Evolutionary conservation across 1,140 invertebrate species (phyloP).

Genomic region (Tenebrio molitor): DNA sequence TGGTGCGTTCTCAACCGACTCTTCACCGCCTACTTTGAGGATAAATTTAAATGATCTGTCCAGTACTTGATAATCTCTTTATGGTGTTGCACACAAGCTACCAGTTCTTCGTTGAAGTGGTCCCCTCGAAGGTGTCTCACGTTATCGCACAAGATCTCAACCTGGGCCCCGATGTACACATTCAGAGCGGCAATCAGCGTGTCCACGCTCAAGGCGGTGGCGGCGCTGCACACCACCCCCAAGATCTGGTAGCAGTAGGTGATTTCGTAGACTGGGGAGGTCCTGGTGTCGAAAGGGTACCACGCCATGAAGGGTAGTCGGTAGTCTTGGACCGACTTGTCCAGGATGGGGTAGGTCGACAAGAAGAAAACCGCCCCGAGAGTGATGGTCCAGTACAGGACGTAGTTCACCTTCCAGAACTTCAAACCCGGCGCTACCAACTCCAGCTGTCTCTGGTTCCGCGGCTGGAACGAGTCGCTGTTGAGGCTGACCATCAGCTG

Average conservation of each 20-base stretch:
- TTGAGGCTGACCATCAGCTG: conserved; percentile 9
- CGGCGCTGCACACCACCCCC: neutral
- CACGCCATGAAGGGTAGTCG: conserved; percentile 17
- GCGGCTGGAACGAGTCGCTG: neutral
- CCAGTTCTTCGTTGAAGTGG: no score
- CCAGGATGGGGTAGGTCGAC: conserved; percentile 11
- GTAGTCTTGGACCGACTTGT: neutral
- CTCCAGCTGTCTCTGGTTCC: neutral
- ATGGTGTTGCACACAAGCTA: neutral
- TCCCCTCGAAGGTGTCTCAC: no score
- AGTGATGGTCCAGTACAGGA: neutral
- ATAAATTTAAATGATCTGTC: no score
- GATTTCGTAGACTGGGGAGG: conserved; percentile 3
- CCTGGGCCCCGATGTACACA: conserved; percentile 1
- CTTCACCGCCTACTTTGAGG: no score
- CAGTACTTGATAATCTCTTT: conserved; percentile 4
- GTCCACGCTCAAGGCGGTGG: neutral
- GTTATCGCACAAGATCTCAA: conserved; percentile 8
- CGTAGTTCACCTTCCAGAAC: neutral
- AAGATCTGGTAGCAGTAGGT: conserved; percentile 25
- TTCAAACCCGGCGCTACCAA: neutral
- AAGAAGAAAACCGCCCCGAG: neutral
- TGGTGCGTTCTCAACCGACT: no score
- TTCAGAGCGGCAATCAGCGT: conserved; percentile 1
- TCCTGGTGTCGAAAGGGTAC: conserved; percentile 8